Evolutionary conservation across 2,113 vertebrate genomes (phyloP).

Genomic region (Probosciger aterrimus): DNA sequence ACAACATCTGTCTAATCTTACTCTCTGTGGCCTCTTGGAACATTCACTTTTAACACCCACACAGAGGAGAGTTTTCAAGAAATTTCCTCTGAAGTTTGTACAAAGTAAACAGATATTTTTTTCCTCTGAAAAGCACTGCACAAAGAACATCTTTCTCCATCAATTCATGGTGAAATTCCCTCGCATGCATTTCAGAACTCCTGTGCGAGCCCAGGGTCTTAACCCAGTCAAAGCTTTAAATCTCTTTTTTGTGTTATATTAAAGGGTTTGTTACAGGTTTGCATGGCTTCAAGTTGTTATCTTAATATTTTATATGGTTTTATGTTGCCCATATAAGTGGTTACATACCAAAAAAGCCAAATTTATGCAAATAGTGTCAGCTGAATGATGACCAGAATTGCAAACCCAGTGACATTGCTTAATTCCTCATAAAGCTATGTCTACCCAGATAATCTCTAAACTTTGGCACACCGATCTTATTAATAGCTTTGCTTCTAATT

Average conservation of each 20-base stretch:
- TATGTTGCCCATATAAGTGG: background rate
- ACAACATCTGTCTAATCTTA: slow-evolving; percentile 75
- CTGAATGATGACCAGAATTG: background rate
- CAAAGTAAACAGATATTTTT: slow-evolving; percentile 79
- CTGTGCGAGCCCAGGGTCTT: background rate
- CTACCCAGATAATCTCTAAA: background rate
- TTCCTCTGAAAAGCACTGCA: slow-evolving; percentile 49
- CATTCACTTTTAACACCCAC: slow-evolving; percentile 76
- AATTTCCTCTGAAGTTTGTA: slow-evolving; percentile 75
- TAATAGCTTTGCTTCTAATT: background rate
- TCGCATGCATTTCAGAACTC: background rate
- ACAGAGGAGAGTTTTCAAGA: slow-evolving; percentile 75
- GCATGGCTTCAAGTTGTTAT: background rate
- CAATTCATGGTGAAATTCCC: slow-evolving; percentile 1
- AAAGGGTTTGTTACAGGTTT: background rate
- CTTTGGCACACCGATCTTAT: background rate
- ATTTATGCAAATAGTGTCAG: background rate
- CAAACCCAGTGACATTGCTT: background rate
- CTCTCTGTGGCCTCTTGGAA: slow-evolving; percentile 75
- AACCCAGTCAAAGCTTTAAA: background rate
- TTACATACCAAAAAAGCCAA: background rate
- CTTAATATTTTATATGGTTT: background rate
- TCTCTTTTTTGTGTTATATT: background rate
- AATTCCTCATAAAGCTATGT: background rate
- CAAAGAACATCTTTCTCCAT: slow-evolving; percentile 67